Conservation (phyloP, 2,113 vertebrate species). For the Tachuris rubrigastra region DNA sequence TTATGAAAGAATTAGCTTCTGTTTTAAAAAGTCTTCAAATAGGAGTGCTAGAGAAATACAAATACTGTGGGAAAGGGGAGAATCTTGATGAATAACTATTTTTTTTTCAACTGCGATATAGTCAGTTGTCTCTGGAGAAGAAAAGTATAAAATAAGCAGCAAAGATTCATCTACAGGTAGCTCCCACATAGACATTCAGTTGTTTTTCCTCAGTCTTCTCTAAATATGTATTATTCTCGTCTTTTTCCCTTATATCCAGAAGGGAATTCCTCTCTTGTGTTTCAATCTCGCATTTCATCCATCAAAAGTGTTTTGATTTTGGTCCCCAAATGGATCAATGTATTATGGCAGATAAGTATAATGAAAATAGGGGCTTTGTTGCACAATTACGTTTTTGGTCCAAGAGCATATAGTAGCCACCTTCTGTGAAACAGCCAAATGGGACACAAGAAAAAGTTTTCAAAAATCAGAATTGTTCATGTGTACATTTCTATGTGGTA, state of each 20-base stretch:
- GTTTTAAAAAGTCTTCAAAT: not conserved
- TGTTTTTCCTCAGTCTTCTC: not conserved
- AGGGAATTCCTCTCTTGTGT: not conserved
- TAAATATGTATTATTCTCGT: not conserved
- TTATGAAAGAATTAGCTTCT: not conserved
- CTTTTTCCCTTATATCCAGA: not conserved
- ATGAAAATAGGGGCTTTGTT: not conserved
- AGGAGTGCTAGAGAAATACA: not conserved
- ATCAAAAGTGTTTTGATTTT: not conserved
- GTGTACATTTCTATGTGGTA: not conserved
- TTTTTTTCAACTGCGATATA: not conserved
- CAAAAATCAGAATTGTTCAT: not conserved
- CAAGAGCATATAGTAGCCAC: not conserved
- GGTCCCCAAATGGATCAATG: not conserved
- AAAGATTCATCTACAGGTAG: not conserved
- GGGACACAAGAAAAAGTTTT: not conserved
- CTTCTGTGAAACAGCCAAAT: not conserved
- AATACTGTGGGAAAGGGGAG: not conserved
- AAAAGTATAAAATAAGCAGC: not conserved
- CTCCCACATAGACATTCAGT: not conserved
- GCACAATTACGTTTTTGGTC: not conserved
- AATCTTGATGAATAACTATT: not conserved
- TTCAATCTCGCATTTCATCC: not conserved
- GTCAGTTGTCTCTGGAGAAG: not conserved
- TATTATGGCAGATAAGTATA: not conserved